These are phyloP conservation scores for Syrista parreyssii DNA, from an alignment of 2,888 invertebrate species.

Conservation along the genomic window DNA sequence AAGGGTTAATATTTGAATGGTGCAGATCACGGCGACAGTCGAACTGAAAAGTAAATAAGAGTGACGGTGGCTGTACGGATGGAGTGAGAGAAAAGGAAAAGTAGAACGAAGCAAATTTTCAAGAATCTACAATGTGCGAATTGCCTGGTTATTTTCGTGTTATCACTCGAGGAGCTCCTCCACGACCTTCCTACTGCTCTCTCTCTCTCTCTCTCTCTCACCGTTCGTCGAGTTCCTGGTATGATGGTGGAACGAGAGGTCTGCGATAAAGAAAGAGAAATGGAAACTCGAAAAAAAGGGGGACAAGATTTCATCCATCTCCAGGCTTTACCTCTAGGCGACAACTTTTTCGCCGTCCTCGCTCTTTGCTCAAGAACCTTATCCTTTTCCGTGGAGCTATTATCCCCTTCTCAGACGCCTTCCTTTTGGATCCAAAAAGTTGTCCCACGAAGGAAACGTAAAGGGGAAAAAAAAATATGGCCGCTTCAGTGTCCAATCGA, in stretches of 20 bases:
- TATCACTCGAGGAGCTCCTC: slow-evolving; percentile 16
- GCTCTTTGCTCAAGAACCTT: background rate
- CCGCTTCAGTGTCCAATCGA: background rate
- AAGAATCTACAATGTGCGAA: slow-evolving; percentile 14
- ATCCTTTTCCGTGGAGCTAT: background rate
- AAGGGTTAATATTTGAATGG: background rate
- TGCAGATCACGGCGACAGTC: background rate
- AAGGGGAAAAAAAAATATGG: background rate
- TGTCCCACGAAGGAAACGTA: background rate
- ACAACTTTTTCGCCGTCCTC: slow-evolving; percentile 27
- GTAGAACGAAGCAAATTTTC: background rate
- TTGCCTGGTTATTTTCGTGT: slow-evolving; percentile 34
- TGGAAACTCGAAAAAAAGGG: slow-evolving; percentile 5
- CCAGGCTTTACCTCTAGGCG: slow-evolving; percentile 25
- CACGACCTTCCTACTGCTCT: background rate
- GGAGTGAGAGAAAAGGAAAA: background rate
- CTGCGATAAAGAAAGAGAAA: background rate
- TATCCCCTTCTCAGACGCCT: background rate
- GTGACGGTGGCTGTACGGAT: background rate
- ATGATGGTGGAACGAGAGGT: background rate
- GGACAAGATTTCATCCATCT: slow-evolving; percentile 36
- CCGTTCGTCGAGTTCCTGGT: background rate
- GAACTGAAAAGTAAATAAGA: background rate
- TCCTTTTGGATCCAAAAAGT: background rate
- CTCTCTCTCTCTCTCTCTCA: background rate